Base-by-base conservation (phyloP, 2,888 invertebrate species). In the Tricholauxania praeusta region DNA sequence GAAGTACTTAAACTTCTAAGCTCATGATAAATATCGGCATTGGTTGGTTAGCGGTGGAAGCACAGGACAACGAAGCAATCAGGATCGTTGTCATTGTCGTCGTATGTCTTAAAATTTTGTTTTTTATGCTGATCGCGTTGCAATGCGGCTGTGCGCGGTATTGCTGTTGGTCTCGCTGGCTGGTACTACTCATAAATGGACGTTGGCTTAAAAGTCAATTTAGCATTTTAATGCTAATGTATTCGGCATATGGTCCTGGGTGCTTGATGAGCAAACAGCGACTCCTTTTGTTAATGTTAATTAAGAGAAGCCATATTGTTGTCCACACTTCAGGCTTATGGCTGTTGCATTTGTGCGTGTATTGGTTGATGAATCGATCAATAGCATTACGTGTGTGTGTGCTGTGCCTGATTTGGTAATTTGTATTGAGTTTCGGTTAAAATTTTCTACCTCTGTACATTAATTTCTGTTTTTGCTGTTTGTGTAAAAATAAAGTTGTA, bases 401-500 rank as follows among this genome's bases (percentile, higher is more conserved):
- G 17, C 17, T 62, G n/a, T 3, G 28, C 28, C 65, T 68, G 7
- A 12, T 69, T 17, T 6, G 19, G n/a, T 62, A 22, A 52, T 73
- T 74, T 72, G 53, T 47, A 48, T 66, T 60, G 28, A 32, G 51
- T 62, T 19, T 55, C 63, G 51, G 57, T 49, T 64, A 71, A 75
- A 75, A 74, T 79, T 74, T 68, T 76, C 75, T 55, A 63, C 74
- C 76, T 79, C 79, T 79, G 55, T 15, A 51, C 47, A 39, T 39
- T 32, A 22, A n/a, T 62, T 60, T n/a, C n/a, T 7, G 22, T n/a
- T n/a, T n/a, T 19, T 63, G 52, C 72, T 64, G 63, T 68, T 12
- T 69, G 76, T 78, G 74, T 74, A 82, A 80, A 39, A 82, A 82
- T 82, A 79, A 81, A 82, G 82, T 82, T 83, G 83, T 82, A 82